phyloP scores from a whole-genome alignment of 2,113 vertebrate species.

The Vicugna pacos region DNA sequence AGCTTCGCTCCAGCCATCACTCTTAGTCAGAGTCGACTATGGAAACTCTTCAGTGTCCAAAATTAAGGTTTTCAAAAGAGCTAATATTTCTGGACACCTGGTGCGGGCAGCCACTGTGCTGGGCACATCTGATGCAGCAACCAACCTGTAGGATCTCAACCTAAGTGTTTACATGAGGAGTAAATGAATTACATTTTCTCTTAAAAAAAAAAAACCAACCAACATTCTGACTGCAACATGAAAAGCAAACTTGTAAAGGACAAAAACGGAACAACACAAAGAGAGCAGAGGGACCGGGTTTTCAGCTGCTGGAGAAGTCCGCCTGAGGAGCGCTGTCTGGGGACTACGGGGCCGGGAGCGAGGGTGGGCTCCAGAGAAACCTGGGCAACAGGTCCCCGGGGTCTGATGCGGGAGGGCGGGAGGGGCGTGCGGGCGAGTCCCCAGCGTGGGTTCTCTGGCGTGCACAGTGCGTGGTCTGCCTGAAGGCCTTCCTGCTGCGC shows the following conservation, averaged over 20 bases:
- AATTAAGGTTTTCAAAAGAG: not conserved
- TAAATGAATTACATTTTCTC: not conserved
- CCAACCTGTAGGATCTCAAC: not conserved
- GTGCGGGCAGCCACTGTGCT: not conserved
- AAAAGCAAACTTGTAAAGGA: not conserved
- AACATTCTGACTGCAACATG: not conserved
- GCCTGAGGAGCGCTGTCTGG: fast-evolving
- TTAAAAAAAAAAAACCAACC: not conserved
- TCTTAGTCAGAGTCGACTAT: not conserved
- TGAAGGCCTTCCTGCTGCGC: conserved; percentile 25
- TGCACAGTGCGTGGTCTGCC: not conserved
- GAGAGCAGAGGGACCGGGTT: not conserved
- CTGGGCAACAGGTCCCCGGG: not conserved
- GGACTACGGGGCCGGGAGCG: not conserved
- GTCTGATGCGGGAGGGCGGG: not conserved
- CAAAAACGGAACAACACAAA: not conserved
- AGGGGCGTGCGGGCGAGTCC: not conserved
- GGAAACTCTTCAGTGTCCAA: not conserved
- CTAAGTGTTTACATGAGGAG: not conserved
- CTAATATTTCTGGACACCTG: not conserved
- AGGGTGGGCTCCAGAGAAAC: conserved; percentile 56
- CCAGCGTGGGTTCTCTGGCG: not conserved
- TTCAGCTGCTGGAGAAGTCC: fast-evolving
- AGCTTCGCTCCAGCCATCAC: not conserved
- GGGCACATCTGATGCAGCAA: not conserved